Evolutionary conservation across 1,140 invertebrate species (phyloP), one percentile per base, ranked within the genome.

Genomic region (Metaphire vulgaris): DNA sequence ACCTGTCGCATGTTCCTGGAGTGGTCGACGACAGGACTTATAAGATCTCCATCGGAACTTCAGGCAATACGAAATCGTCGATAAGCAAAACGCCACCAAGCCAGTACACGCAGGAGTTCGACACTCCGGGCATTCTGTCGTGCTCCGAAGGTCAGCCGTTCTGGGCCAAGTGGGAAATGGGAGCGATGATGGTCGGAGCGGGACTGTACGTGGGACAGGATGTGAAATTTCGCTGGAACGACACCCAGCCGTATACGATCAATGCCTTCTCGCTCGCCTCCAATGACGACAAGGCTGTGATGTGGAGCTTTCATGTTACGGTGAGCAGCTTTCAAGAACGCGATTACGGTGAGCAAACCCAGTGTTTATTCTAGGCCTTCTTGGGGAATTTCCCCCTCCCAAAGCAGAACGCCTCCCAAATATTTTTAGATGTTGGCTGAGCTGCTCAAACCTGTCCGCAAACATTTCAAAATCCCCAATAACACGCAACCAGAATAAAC

Each of bases 281-380:
- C n/a, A 31, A 69, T 2, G 31, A 69, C n/a, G 31, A 69, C 67
- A 69, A 69, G 67, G n/a, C 67, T 12, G 67, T 26, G 6, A 69
- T 12, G 6, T 69, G 67, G 67, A 31, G 67, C 67, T 28, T 69
- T 6, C 2, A 26, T 2, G 21, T 56, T 56, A 56, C 41, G 41
- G 41, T 56, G 41, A 56, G 41, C n/a, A n/a, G n/a, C n/a, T n/a
- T n/a, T n/a, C n/a, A n/a, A n/a, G n/a, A n/a, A n/a, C n/a, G n/a
- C n/a, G n/a, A n/a, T n/a, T n/a, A n/a, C n/a, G n/a, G n/a, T n/a
- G n/a, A n/a, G n/a, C n/a, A n/a, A n/a, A n/a, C n/a, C n/a, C n/a
- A n/a, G n/a, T n/a, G n/a, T n/a, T n/a, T n/a, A n/a, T n/a, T n/a
- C n/a, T n/a, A n/a, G n/a, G n/a, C n/a, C n/a, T n/a, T n/a, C n/a